Base-by-base conservation (phyloP, 2,797 vertebrate species). In the Brachyrhaphis roseni region DNA sequence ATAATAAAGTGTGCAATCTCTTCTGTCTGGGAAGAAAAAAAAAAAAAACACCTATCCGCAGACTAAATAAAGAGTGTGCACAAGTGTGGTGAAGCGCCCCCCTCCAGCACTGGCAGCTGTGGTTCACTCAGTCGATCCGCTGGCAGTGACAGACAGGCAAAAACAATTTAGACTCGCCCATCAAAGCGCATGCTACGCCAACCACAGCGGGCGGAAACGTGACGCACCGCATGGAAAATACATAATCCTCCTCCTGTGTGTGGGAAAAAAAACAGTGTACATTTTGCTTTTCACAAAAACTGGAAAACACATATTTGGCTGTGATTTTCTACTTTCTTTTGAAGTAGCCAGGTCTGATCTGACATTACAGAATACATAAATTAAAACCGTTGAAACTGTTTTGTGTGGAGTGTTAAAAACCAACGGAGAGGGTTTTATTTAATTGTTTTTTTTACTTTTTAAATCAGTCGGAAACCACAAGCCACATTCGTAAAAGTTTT, bases 141-240 rank as follows among this genome's bases (percentile, higher is more conserved):
- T 83, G 89, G 84, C 45, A 49, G 86, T 91, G 93, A 94, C 92
- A 90, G 89, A 92, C 90, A 89, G 85, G 88, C 92, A 93, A 93
- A 93, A 87, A 89, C 90, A 93, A 90, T 92, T 92, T 89, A 89
- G 91, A 76, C 81, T 87, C 39, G 80, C 86, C 84, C 91, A 88
- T 94, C 90, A 91, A 90, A 91, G 86, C 82, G 74, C 84, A 89
- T 78, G 86, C 86, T 87, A 89, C 87, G 83, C 79, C 82, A 84
- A 84, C 82, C 90, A 70, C 77, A 87, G 83, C 34, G 59, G 88
- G 79, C 28, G 72, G 84, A 88, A 88, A 89, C 59, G 78, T 84
- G 86, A 91, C 55, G 82, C 86, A 82, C 76, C 46, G 43, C 77
- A 78, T 73, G 75, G 76, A 88, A 87, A 91, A 83, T 78, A 83